Evolutionary conservation across 2,888 invertebrate species (phyloP).

Genomic region (Thumatha senex): DNA sequence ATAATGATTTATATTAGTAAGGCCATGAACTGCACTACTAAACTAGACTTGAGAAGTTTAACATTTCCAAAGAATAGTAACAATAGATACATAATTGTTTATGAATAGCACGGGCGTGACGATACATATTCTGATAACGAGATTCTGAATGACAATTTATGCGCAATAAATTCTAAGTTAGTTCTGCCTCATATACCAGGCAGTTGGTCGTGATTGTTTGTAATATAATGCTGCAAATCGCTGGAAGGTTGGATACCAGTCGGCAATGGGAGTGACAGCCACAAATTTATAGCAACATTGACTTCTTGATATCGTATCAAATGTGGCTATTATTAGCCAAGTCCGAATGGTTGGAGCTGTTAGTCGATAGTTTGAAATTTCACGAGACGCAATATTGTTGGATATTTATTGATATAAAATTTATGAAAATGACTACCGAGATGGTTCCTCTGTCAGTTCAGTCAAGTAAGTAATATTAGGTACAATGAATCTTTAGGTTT

Average conservation of each 20-base stretch:
- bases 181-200: conserved; percentile 39
- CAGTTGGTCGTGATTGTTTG: conserved; percentile 42
- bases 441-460: no score
- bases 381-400: conserved; percentile 2
- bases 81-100: not conserved
- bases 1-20: no score
- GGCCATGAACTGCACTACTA: no score
- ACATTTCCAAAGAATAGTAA: no score
- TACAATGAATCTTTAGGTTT: no score
- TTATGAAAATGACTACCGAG: no score
- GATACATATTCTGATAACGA: conserved; percentile 16
- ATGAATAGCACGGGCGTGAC: conserved; percentile 19
- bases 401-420: no score
- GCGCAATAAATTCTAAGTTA: conserved; percentile 33
- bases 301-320: conserved; percentile 64
- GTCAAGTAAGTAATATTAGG: no score
- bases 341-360: conserved; percentile 28
- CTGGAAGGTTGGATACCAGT: conserved; percentile 33
- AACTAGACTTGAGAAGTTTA: no score
- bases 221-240: conserved; percentile 55
- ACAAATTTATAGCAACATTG: conserved; percentile 70
- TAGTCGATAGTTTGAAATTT: conserved; percentile 26
- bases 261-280: conserved; percentile 63
- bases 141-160: conserved; percentile 25
- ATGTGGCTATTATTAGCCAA: conserved; percentile 36